Evolutionary conservation across 2,797 vertebrate species (phyloP), one percentile per base, ranked within the genome.

Genomic region (Limosa lapponica): DNA sequence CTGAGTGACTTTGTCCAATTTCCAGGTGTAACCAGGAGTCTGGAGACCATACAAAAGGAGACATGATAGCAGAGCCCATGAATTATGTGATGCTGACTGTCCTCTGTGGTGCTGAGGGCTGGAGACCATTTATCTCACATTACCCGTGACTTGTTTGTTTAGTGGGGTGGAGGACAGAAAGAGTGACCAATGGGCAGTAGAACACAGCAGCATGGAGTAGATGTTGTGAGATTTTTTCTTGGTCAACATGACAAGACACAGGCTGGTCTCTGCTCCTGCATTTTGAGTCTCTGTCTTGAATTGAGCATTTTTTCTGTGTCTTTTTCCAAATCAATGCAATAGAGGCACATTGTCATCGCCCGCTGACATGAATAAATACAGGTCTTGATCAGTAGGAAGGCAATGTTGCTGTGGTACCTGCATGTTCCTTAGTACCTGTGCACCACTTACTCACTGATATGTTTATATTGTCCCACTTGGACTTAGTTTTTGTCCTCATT

Each of bases 41-140:
- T 66, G 62, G 27, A 71, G 54, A 62, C 22, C 22, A 13, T n/a
- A 36, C 3, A 55, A 55, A 46, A 61, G 9, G 16, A 46, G n/a
- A 57, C 3, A 13, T 11, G 23, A 67, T 3, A 41, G 15, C 0
- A 0, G 32, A 91, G 19, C 2, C 48, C 13, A 24, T 10, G 23
- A 66, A 66, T n/a, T 81, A 22, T 0, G 0, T 22, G 44, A 70
- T 24, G 10, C 11, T 49, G 51, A 16, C 15, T 30, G 46, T 61
- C 41, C 24, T 51, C 27, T n/a, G 23, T 13, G 2, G 7, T 27
- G 30, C 14, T 51, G 7, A 46, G 16, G 13, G 2, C 8, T 70
- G 57, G 16, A 65, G n/a, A 37, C 8, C 3, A 2, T 37, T 65
- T 59, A 51, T 79, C 14, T 80, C 17, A 6, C 22, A 10, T 52